A percentile compares a stretch with the other conserved stretches of the same genome.
These are phyloP conservation scores for Balanococcus diminutus DNA, from an alignment of 2,888 invertebrate genomes.

Conservation along the genomic window DNA sequence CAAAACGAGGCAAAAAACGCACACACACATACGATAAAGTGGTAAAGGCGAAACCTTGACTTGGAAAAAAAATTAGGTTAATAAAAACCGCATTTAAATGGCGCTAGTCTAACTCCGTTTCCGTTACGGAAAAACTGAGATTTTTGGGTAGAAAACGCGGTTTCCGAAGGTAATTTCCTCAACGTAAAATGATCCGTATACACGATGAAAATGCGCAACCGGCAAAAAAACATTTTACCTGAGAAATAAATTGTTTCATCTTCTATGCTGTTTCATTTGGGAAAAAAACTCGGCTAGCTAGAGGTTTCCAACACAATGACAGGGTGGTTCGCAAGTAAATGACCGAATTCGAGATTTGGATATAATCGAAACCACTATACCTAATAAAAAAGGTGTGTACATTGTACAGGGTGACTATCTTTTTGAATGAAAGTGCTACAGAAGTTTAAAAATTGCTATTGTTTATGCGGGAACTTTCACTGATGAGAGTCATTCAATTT, in stretches of 20 bases:
- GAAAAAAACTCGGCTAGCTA: too few relatives aligned
- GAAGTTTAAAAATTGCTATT: too few relatives aligned
- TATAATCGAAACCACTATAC: too few relatives aligned
- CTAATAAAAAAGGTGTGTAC: too few relatives aligned
- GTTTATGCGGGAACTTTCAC: too few relatives aligned
- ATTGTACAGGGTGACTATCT: too few relatives aligned
- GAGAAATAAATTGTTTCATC: conserved; percentile 33
- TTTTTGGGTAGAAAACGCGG: conserved; percentile 21
- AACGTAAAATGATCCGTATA: conserved; percentile 13
- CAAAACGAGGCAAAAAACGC: not conserved
- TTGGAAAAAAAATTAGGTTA: conserved; percentile 18
- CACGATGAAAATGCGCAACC: not conserved
- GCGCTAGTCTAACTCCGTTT: conserved; percentile 35
- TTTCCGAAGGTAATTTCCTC: conserved; percentile 41
- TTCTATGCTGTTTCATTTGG: not conserved
- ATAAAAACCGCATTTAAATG: conserved; percentile 41
- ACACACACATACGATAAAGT: not conserved
- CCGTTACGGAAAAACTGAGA: conserved; percentile 40
- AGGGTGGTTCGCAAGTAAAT: too few relatives aligned
- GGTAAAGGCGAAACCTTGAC: not conserved
- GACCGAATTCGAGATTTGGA: too few relatives aligned
- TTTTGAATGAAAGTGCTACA: too few relatives aligned
- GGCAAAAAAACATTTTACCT: conserved; percentile 17
- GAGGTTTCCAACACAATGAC: too few relatives aligned
- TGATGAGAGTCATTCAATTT: too few relatives aligned